These are phyloP conservation scores for Microtus ochrogaster DNA, from an alignment of 2,113 vertebrate genomes.

Conservation along the genomic window DNA sequence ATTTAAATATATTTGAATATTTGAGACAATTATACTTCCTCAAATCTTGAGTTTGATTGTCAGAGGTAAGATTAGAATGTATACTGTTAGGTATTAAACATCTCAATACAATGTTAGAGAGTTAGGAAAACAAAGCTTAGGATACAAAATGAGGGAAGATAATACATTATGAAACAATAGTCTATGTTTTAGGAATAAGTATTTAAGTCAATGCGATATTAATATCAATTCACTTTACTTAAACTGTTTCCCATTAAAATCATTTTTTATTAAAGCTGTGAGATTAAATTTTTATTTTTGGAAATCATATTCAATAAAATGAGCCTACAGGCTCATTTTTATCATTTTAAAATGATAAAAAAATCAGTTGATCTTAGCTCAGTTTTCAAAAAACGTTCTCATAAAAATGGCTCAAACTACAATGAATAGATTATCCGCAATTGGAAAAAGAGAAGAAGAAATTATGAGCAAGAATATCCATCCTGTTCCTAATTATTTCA, in stretches of 20 bases:
- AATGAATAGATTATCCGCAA: not conserved
- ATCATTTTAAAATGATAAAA: not conserved
- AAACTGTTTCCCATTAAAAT: not conserved
- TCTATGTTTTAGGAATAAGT: not conserved
- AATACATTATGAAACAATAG: conserved; percentile 19
- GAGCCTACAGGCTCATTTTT: not conserved
- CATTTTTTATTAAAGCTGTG: conserved; percentile 15
- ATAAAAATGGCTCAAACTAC: not conserved
- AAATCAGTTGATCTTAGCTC: not conserved
- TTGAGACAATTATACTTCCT: not conserved
- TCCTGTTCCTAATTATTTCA: not conserved
- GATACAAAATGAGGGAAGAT: not conserved
- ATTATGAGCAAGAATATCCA: not conserved
- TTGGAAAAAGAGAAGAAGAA: not conserved
- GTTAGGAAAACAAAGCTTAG: conserved; percentile 17
- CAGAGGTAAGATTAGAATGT: not conserved
- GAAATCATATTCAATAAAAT: not conserved
- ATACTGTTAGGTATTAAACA: not conserved
- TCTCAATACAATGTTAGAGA: not conserved
- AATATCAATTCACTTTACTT: not conserved
- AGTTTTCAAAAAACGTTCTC: not conserved
- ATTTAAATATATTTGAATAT: not conserved
- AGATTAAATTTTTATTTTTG: conserved; percentile 19
- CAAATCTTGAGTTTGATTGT: not conserved
- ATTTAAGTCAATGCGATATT: conserved; percentile 11